Evolutionary conservation across 2,797 vertebrate species (phyloP), one percentile per base, ranked within the genome.

Genomic region (Momotus momota): DNA sequence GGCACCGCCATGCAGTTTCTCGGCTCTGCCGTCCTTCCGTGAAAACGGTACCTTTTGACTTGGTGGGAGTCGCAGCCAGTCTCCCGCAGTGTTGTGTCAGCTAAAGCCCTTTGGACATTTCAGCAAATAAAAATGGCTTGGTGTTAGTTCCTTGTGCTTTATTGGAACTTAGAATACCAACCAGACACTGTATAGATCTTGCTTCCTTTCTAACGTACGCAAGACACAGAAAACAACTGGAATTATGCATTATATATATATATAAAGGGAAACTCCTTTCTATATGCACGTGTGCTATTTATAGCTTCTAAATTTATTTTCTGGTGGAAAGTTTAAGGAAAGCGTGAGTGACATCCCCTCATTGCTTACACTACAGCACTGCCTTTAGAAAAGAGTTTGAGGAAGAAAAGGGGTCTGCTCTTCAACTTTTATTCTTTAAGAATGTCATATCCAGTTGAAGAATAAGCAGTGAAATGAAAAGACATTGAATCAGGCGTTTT

Each of bases 381-480:
- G 58, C 23, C 51, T 81, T 80, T 55, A 86, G 69, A 77, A 88
- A 90, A 40, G 52, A 51, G 31, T 54, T 49, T 65, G 70, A 67
- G 57, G 77, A 49, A 31, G 16, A 40, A 90, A 88, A 88, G 69
- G 6, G 6, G 6, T 35, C 69, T 65, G 43, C 11, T 73, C 13
- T 91, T 74, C 58, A 66, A 33, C 18, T 78, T 90, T 73, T 72
- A 3, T 81, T 77, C 48, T 74, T 49, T 48, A 54, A 85, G n/a
- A 38, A 74, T 70, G 75, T 66, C 81, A 64, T 10, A 64, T 31
- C 29, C 72, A 14, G 52, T 43, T 86, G 86, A 90, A 71, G 58
- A 88, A 85, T n/a, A 91, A 84, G 45, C 74, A 89, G n/a, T 62
- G 79, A 95, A 92, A 78, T 58, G 45, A 88, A 91, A 77, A 94